These are phyloP conservation scores for Pagetopsis macropterus DNA, from an alignment of 2,797 vertebrate genomes.

Conservation along the genomic window DNA sequence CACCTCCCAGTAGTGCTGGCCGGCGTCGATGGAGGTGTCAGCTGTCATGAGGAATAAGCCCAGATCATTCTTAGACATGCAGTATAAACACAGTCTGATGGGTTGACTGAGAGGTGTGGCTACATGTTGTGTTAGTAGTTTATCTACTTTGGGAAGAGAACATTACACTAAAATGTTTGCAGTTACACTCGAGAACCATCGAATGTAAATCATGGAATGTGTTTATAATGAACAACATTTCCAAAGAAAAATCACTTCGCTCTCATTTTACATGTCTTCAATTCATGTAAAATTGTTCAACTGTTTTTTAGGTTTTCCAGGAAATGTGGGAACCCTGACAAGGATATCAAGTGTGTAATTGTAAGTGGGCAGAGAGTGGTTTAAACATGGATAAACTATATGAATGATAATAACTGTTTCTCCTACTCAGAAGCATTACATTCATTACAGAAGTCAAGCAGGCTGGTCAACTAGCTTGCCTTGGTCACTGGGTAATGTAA, in stretches of 20 bases:
- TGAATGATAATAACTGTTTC: neutral
- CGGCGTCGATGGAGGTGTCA: constrained; percentile 90
- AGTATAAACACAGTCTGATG: neutral
- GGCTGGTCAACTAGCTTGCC: neutral
- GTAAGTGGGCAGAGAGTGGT: neutral
- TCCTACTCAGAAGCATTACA: neutral
- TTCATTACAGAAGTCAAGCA: neutral
- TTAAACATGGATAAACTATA: neutral
- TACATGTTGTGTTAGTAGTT: neutral
- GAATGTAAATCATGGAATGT: neutral
- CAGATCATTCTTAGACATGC: neutral
- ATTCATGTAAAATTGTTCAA: too few species aligned
- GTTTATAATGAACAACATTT: neutral
- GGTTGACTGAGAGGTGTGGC: neutral
- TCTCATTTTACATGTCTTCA: too few species aligned
- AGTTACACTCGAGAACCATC: neutral
- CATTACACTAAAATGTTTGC: neutral
- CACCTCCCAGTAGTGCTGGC: constrained; percentile 97
- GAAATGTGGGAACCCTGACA: too few species aligned
- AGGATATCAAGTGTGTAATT: neutral
- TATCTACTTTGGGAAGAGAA: neutral
- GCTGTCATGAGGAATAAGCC: constrained; percentile 72
- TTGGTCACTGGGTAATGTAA: neutral
- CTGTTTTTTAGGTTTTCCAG: too few species aligned
- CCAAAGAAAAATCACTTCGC: too few species aligned